A percentile compares a stretch with the other conserved stretches of the same genome.
These are phyloP conservation scores for Balearica regulorum DNA, from an alignment of 2,797 vertebrate species.

Conservation along the genomic window DNA sequence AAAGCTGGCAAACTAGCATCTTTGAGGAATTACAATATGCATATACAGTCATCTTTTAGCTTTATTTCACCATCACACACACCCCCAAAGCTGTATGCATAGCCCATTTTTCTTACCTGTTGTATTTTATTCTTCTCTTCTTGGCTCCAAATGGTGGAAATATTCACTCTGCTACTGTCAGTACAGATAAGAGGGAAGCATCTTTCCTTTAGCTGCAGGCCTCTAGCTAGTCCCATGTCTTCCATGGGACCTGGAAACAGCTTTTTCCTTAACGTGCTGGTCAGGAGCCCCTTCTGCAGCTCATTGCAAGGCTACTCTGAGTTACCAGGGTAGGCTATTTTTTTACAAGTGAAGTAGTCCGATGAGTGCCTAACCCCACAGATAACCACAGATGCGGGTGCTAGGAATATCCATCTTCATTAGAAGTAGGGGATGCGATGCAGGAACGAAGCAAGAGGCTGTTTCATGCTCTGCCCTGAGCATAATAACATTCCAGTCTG, in stretches of 20 bases:
- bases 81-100: accelerated
- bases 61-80: not conserved
- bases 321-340: not conserved
- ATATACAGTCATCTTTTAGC: not conserved
- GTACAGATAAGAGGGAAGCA: not conserved
- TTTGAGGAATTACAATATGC: not conserved
- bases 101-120: not conserved
- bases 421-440: not conserved
- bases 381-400: not conserved
- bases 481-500: not conserved
- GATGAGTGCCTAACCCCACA: not conserved
- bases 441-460: not conserved
- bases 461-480: not conserved
- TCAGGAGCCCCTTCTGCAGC: not conserved
- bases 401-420: not conserved
- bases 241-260: not conserved
- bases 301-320: not conserved
- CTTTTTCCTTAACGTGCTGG: not conserved
- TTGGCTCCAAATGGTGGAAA: not conserved
- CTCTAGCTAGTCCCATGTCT: not conserved
- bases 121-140: not conserved
- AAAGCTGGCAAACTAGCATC: not conserved
- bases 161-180: not conserved
- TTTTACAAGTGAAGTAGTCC: not conserved
- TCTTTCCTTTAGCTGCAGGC: not conserved